Base-by-base conservation (phyloP, 2,113 vertebrate species). In the Pachypanchax playfairii region DNA sequence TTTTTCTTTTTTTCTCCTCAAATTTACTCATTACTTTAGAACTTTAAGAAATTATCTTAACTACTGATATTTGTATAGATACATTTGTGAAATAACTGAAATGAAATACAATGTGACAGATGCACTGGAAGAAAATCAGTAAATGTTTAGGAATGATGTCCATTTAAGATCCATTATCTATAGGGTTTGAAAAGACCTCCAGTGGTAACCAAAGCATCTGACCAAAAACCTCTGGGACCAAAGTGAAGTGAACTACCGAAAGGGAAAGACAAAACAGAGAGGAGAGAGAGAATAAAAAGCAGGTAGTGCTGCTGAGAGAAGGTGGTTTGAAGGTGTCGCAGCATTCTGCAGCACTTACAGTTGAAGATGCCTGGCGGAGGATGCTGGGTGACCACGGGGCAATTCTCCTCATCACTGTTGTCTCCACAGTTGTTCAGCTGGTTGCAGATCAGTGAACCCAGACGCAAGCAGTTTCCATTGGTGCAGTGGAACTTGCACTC, bases 401-500 rank as follows among this genome's bases (percentile, higher is more conserved):
- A 98, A 89, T 96, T 95, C 85, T 98, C 96, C 90, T 98, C 96
- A 86, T 98, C 95, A 67, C 95, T 98, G 91, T 98, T 97, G 92
- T 98, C 96, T 61, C 95, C 96, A 88, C 96, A 98, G 91, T 98
- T 95, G 70, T 98, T 95, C 89, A 96, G 92, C 86, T 96, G 95
- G 93, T 98, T 97, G 92, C 96, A 98, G 92, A 98, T 93, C 92
- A 96, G 84, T 31, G 95, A 96, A 80, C 94, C 94, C 88, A 95
- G 93, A 88, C 94, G 93, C 90, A 98, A 92, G 91, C 96, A 98
- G 88, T 96, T 97, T 86, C 95, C 96, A 88, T 95, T 98, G 91
- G 94, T 93, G 88, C 96, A 98, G 93, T 93, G 94, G 93, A 98
- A 98, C 93, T 94, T 96, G 95, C 96, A 98, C 94, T 97, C 96